Evolutionary conservation across 2,888 invertebrate genomes (phyloP).

Genomic region (Gymnoscelis rufifasciata): DNA sequence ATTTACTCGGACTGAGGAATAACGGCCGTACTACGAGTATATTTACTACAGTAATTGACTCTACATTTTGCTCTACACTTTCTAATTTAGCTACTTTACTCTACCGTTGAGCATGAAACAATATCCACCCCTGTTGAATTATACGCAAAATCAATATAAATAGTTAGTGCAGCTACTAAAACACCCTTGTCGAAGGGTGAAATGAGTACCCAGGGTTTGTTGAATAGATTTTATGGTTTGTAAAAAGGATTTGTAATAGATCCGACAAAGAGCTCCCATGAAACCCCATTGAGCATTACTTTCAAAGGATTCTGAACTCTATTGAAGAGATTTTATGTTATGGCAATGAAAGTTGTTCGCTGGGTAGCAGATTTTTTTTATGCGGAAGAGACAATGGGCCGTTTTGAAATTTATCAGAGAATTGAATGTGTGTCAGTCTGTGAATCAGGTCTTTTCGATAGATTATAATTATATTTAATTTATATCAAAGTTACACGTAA

Average conservation of each 20-base stretch:
- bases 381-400: not conserved
- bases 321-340: conserved; percentile 3
- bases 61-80: no score
- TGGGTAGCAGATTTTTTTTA: not conserved
- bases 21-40: no score
- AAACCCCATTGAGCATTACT: conserved; percentile 17
- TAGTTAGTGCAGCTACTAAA: conserved; percentile 14
- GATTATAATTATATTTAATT: no score
- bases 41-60: no score
- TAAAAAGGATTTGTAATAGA: conserved; percentile 44
- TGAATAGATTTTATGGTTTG: conserved; percentile 58
- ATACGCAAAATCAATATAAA: conserved; percentile 22
- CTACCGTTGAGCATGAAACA: conserved; percentile 9
- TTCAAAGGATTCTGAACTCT: conserved; percentile 4
- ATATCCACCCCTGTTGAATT: not conserved
- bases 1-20: no score
- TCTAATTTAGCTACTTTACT: conserved; percentile 5
- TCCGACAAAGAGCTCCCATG: conserved; percentile 25
- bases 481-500: no score
- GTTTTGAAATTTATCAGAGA: no score
- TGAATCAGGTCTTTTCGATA: no score
- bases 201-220: conserved; percentile 43
- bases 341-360: not conserved
- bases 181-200: conserved; percentile 37
- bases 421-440: no score